These are phyloP conservation scores for Ascaphus truei DNA, from an alignment of 2,113 vertebrate species.

Conservation along the genomic window DNA sequence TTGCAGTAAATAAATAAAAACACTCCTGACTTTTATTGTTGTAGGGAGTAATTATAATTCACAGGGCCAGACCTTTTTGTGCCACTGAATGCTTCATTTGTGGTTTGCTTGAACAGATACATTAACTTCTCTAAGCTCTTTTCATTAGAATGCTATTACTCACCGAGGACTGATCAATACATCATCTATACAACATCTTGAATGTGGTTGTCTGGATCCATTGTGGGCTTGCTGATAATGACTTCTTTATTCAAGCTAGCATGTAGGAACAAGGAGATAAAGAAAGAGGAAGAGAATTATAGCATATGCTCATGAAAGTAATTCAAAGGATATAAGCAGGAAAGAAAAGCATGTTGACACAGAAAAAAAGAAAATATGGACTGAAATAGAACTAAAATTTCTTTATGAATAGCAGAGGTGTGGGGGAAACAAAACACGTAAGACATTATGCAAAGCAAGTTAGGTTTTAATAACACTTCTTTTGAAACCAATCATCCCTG, in stretches of 20 bases:
- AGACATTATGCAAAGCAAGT: conserved; percentile 40
- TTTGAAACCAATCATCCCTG: conserved; percentile 40
- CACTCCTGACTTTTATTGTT: conserved; percentile 80
- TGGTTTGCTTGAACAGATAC: conserved; percentile 78
- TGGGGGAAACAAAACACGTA: conserved; percentile 31
- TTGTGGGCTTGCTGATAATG: conserved; percentile 88
- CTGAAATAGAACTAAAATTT: conserved; percentile 45
- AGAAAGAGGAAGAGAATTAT: conserved; percentile 81
- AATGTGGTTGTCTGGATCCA: conserved; percentile 86
- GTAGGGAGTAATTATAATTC: conserved; percentile 78
- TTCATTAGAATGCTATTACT: conserved; percentile 84
- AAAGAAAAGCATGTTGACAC: conserved; percentile 52
- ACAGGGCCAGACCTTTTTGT: conserved; percentile 72
- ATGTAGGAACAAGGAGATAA: conserved; percentile 95
- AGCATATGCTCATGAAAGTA: conserved; percentile 73
- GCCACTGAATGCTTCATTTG: conserved; percentile 76
- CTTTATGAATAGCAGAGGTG: conserved; percentile 35
- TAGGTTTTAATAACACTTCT: conserved; percentile 47
- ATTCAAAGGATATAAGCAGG: conserved; percentile 75
- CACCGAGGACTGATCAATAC: conserved; percentile 88
- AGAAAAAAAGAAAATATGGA: conserved; percentile 52
- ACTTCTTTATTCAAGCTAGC: conserved; percentile 85
- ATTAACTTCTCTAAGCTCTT: conserved; percentile 73
- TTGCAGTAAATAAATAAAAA: conserved; percentile 74
- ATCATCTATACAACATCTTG: conserved; percentile 91